Evolutionary conservation across 2,888 invertebrate genomes (phyloP).

Genomic region (Drosophila formosana): DNA sequence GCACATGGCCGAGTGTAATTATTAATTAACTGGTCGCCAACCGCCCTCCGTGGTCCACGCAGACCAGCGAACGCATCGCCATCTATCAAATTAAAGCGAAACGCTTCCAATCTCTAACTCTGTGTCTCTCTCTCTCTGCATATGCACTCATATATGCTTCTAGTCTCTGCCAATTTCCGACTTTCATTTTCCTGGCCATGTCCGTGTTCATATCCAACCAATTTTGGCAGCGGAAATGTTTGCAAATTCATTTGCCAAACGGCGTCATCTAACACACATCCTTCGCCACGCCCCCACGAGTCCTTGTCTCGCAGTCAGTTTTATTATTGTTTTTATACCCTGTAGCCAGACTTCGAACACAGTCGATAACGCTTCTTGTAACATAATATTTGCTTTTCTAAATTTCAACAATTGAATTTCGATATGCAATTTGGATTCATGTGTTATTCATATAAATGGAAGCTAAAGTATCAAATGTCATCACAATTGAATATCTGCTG

Average conservation of each 20-base stretch:
- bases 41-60: background rate
- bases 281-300: background rate
- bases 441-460: no score
- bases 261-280: conserved; percentile 73
- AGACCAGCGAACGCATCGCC: conserved; percentile 34
- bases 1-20: conserved; percentile 55
- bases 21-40: conserved; percentile 68
- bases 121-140: background rate
- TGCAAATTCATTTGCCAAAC: conserved; percentile 79
- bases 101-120: conserved; percentile 24
- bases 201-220: conserved; percentile 61
- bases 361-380: no score
- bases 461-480: no score
- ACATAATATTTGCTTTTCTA: no score
- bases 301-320: conserved; percentile 16
- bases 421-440: no score
- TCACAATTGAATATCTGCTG: no score
- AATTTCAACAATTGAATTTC: no score
- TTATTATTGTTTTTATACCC: conserved; percentile 47
- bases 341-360: background rate
- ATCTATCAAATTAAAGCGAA: conserved; percentile 72
- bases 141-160: background rate
- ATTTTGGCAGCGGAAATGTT: conserved; percentile 72
- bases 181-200: conserved; percentile 33
- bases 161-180: conserved; percentile 53